A percentile compares a stretch with the other conserved stretches of the same genome.
These are phyloP conservation scores for Therioaphis trifolii DNA, from an alignment of 2,888 invertebrate species.

Conservation along the genomic window DNA sequence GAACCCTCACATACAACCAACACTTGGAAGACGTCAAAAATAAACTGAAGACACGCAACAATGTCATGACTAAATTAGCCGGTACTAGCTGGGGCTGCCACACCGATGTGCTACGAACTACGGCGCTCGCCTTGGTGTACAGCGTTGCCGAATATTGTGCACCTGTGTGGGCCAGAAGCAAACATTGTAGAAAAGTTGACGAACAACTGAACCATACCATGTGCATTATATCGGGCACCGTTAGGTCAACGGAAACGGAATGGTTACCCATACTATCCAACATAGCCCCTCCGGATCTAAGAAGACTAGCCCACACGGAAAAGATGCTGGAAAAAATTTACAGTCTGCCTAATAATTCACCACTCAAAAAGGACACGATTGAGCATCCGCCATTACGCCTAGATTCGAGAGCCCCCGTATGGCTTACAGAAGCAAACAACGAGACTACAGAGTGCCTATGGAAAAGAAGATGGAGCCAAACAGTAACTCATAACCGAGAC, in stretches of 20 bases:
- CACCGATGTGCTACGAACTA: slow-evolving; percentile 8
- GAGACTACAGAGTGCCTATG: background rate
- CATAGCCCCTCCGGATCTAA: background rate
- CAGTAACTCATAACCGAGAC: background rate
- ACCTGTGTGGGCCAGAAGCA: too few relatives aligned
- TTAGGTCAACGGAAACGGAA: too few relatives aligned
- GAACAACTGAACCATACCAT: too few relatives aligned
- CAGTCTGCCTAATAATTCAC: background rate
- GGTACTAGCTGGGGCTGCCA: too few relatives aligned
- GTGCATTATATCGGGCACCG: too few relatives aligned
- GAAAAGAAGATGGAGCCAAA: background rate
- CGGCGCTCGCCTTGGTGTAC: slow-evolving; percentile 20
- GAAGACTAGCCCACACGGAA: background rate
- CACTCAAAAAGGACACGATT: background rate
- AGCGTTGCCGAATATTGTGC: background rate
- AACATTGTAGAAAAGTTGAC: too few relatives aligned
- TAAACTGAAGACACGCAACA: too few relatives aligned
- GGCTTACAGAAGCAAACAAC: background rate
- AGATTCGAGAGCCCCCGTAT: background rate
- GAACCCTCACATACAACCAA: too few relatives aligned
- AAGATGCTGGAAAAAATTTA: background rate
- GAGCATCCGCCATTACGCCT: background rate
- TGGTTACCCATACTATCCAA: background rate
- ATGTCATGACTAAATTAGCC: too few relatives aligned
- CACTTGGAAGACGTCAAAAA: too few relatives aligned